These are phyloP conservation scores for Chelidonichthys spinosus DNA, from an alignment of 2,797 vertebrate species.

Conservation along the genomic window DNA sequence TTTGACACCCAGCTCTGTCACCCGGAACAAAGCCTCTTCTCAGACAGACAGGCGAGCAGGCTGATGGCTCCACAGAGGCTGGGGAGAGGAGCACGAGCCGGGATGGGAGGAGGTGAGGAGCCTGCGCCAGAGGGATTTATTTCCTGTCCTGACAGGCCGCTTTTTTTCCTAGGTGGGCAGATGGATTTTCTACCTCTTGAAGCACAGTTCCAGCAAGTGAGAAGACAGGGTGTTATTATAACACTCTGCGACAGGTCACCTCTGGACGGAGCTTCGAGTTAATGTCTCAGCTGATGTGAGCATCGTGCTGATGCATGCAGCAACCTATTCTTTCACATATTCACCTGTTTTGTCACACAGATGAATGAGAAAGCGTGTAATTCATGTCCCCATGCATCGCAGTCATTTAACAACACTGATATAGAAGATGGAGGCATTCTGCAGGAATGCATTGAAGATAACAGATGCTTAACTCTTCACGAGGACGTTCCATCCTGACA, in stretches of 20 bases:
- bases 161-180: conserved; percentile 71
- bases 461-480: conserved; percentile 23
- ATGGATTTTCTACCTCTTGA: conserved; percentile 72
- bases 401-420: conserved; percentile 27
- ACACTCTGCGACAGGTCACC: conserved; percentile 59
- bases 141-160: conserved; percentile 65
- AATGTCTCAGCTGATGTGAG: conserved; percentile 48
- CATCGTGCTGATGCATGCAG: conserved; percentile 11
- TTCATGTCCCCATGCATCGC: conserved; percentile 24
- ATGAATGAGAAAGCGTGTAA: conserved; percentile 20
- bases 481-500: conserved; percentile 32
- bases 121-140: conserved; percentile 72
- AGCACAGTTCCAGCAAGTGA: conserved; percentile 49
- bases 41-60: conserved; percentile 69
- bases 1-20: conserved; percentile 77
- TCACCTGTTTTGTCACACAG: not conserved
- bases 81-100: conserved; percentile 51
- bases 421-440: conserved; percentile 34
- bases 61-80: conserved; percentile 66
- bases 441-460: conserved; percentile 21
- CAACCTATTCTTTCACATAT: conserved; percentile 3
- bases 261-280: conserved; percentile 58
- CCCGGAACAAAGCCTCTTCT: conserved; percentile 77
- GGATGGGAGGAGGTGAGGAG: conserved; percentile 45
- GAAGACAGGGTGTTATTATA: conserved; percentile 66